Evolutionary conservation across 2,888 invertebrate genomes (phyloP), one percentile per base, ranked within the genome.

Genomic region (Girardia tigrina): DNA sequence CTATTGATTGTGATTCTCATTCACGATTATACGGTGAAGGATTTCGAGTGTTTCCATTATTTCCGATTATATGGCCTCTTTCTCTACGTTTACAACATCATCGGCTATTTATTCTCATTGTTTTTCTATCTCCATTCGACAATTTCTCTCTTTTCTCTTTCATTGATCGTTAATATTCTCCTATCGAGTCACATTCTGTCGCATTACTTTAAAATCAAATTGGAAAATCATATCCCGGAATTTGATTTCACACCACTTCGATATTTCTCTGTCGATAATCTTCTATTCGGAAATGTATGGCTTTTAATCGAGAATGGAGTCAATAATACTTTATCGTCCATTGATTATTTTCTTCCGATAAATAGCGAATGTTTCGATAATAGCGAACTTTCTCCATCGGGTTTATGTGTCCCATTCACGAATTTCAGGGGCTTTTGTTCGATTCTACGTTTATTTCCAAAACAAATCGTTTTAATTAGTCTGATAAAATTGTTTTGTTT

Each of bases 1-100:
- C n/a, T 56, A 56, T 56, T n/a, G 56, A 16, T 56, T 56, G n/a
- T 56, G n/a, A 56, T 56, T 56, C 6, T 56, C n/a, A 56, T 56
- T 8, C 4, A 56, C 23, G 56, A 56, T 56, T 56, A 20, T 56
- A 56, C n/a, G 2, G 23, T 56, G n/a, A n/a, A 56, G n/a, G n/a
- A 56, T 6, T 56, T 8, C 23, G 23, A 4, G 6, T 20, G 23
- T n/a, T n/a, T n/a, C 6, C 20, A 4, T 20, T 56, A 56, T 56
- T 56, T 56, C 23, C n/a, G 23, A 56, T 20, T 56, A 8, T 23
- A 20, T 56, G n/a, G n/a, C n/a, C 2, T 4, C n/a, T 56, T 56
- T 56, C 23, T 56, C 12, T 56, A 56, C 23, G 23, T 56, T 56
- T 56, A 56, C 23, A 23, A 56, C 23, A 6, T 56, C n/a, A 56